Evolutionary conservation across 2,797 vertebrate species (phyloP), one percentile per base, ranked within the genome.

Genomic region (Sardinella longiceps): DNA sequence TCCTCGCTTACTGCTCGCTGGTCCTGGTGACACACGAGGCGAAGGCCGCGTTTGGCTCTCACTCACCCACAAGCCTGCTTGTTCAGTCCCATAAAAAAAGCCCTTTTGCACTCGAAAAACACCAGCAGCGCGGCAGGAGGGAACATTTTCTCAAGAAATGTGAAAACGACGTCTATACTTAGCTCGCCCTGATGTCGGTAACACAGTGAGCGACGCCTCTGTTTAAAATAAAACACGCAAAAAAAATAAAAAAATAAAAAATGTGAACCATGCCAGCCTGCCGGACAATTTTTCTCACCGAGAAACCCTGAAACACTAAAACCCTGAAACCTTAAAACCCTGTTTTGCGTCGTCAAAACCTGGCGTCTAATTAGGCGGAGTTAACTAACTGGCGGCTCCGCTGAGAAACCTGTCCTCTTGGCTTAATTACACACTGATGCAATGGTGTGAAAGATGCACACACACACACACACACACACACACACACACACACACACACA

Each of bases 351-450:
- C 10, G 25, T 63, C 60, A 63, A 63, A 63, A 37, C 63, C 28
- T 70, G 11, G 12, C 28, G 14, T 70, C 63, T 70, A 70, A 70
- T 70, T 70, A 70, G 1, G 11, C 2, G 28, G 63, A 28, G 63
- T 12, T 70, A 70, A 89, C 85, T 87, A 83, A 86, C 83, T 87
- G 88, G 81, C 12, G 80, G 83, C 86, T 87, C 50, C 2, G 1
- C 60, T 56, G 30, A 25, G 37, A 45, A 70, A 70, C 63, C 63
- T 70, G 63, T 70, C 63, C 63, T 37, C 30, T 25, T 30, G 5
- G 25, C 63, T 14, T 70, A 70, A 70, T 70, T 70, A 70, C 63
- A 70, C 63, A 37, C 30, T 70, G 63, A 37, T 37, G 14, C 63
- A 70, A 70, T 70, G 63, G 63, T 28, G 14, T 33, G 14, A 70